Percentiles rank a stretch among this genome's conserved stretches.
Evolutionary conservation across 2,113 vertebrate genomes (phyloP).

Genomic region (Tenebrosternarchus preto): DNA sequence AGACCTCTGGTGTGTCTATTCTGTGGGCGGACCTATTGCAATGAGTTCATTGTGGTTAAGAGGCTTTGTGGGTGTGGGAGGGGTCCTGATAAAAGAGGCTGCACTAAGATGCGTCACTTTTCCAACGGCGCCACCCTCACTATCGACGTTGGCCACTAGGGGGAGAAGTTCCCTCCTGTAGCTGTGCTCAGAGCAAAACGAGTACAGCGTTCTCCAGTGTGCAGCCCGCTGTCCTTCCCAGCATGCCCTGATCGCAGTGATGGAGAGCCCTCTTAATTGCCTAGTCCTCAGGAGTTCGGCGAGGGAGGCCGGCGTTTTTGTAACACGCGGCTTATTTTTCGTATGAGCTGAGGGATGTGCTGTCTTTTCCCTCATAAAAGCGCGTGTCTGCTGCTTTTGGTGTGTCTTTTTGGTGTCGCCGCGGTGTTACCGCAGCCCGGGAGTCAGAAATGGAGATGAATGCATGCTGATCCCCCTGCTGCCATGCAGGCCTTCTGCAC

Average conservation of each 20-base stretch:
- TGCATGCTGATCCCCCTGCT: constrained; percentile 68
- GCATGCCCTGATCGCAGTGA: constrained; percentile 68
- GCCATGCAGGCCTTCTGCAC: constrained; percentile 68
- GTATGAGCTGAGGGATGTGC: constrained; percentile 70
- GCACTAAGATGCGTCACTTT: constrained; percentile 9
- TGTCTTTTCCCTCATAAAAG: constrained; percentile 77
- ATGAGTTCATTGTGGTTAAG: not conserved
- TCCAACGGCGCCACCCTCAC: constrained; percentile 40
- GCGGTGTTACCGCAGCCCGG: constrained; percentile 61
- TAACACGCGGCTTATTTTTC: constrained; percentile 70
- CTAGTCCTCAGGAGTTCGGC: constrained; percentile 59
- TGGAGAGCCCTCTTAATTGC: constrained; percentile 70
- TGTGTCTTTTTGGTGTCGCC: too few relatives aligned
- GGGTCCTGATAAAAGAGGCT: not conserved
- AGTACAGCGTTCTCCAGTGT: constrained; percentile 43
- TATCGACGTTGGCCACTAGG: constrained; percentile 66
- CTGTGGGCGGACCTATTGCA: not conserved
- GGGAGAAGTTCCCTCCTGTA: constrained; percentile 69
- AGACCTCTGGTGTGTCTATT: not conserved
- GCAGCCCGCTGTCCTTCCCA: constrained; percentile 50
- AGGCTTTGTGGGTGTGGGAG: not conserved
- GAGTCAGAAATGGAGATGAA: constrained; percentile 77
- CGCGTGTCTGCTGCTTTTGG: constrained; percentile 70
- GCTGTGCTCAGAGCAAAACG: constrained; percentile 63
- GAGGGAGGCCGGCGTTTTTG: constrained; percentile 63